A percentile compares a stretch with the other conserved stretches of the same genome.
Evolutionary conservation across 2,888 invertebrate species (phyloP).

Genomic region (Lysandra bellargus): DNA sequence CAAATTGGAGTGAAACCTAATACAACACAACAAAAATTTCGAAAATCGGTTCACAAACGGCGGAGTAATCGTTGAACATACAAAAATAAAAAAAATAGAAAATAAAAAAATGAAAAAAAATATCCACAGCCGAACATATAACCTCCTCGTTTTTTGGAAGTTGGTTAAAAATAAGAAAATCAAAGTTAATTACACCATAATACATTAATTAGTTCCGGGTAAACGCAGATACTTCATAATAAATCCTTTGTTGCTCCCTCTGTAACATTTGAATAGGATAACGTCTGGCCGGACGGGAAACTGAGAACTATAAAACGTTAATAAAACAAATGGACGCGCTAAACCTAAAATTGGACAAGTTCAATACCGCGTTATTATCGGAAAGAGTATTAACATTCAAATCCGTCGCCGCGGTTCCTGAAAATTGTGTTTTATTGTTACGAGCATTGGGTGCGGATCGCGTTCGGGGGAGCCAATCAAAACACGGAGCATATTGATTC

Average conservation of each 20-base stretch:
- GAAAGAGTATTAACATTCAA: conserved; percentile 80
- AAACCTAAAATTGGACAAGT: conserved; percentile 80
- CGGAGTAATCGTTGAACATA: too few relatives aligned
- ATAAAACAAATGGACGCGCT: conserved; percentile 78
- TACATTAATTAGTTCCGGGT: background rate
- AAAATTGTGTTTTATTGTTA: conserved; percentile 62
- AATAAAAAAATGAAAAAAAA: too few relatives aligned
- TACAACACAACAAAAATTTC: too few relatives aligned
- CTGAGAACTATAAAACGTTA: conserved; percentile 72
- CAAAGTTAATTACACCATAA: background rate
- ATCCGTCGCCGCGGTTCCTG: conserved; percentile 61
- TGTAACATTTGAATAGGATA: conserved; percentile 57
- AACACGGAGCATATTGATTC: conserved; percentile 81
- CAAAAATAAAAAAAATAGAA: too few relatives aligned
- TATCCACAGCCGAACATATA: too few relatives aligned
- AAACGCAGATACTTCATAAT: background rate
- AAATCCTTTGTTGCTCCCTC: conserved; percentile 38
- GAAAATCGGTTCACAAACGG: too few relatives aligned
- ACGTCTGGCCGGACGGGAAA: conserved; percentile 71
- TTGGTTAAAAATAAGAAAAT: background rate
- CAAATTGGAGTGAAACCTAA: too few relatives aligned
- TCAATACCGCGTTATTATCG: conserved; percentile 79
- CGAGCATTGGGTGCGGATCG: conserved; percentile 56
- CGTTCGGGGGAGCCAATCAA: conserved; percentile 73
- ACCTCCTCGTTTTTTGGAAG: too few relatives aligned